phyloP scores from a whole-genome alignment of 2,888 invertebrate genomes.

The Pollenia amentaria region DNA sequence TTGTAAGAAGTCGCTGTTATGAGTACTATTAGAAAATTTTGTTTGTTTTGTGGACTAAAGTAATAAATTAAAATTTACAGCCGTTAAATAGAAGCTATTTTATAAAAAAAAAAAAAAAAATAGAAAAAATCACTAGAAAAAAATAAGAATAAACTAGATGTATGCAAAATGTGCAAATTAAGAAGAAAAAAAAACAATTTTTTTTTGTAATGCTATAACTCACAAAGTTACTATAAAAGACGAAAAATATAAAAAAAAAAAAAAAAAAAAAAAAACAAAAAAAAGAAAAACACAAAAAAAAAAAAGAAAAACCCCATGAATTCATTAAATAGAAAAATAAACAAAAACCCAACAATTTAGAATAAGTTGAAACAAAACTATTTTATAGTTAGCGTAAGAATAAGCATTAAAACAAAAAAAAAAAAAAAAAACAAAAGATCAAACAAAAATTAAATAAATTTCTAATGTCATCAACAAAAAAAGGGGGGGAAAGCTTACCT shows the following conservation, averaged over 20 bases:
- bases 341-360: conserved; percentile 38
- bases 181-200: conserved; percentile 39
- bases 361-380: conserved; percentile 62
- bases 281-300: too few relatives aligned
- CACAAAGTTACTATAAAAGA: conserved; percentile 71
- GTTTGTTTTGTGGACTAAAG: conserved; percentile 23
- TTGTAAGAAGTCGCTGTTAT: conserved; percentile 38
- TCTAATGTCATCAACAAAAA: conserved; percentile 59
- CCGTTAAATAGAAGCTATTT: conserved; percentile 55
- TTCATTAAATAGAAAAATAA: conserved; percentile 50
- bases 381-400: conserved; percentile 70
- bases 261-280: too few relatives aligned
- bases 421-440: too few relatives aligned
- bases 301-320: conserved; percentile 40
- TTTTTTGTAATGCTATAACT: conserved; percentile 71
- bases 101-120: too few relatives aligned
- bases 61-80: conserved; percentile 30
- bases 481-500: conserved; percentile 49
- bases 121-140: conserved; percentile 33
- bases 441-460: conserved; percentile 48
- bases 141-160: conserved; percentile 46
- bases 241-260: too few relatives aligned
- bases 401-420: too few relatives aligned
- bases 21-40: conserved; percentile 30
- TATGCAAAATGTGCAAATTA: conserved; percentile 73